phyloP scores from a whole-genome alignment of 2,113 vertebrate species.

The Cochlearius cochlearius region DNA sequence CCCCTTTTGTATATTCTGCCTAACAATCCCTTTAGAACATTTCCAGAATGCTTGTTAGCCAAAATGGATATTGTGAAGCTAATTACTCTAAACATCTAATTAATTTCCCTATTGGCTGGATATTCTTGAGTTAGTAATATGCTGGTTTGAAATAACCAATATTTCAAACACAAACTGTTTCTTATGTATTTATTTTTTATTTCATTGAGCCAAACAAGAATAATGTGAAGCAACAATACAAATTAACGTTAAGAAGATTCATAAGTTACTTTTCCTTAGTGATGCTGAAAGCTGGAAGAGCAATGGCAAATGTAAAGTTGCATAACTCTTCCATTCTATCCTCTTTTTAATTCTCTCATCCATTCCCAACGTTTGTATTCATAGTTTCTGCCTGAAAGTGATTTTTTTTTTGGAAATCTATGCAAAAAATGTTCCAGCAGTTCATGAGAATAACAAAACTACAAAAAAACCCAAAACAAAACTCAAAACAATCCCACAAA shows the following conservation, averaged over 20 bases:
- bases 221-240: background rate
- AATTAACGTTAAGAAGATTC: background rate
- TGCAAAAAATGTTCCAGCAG: background rate
- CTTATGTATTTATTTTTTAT: background rate
- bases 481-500: background rate
- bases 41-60: background rate
- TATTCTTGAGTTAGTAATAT: background rate
- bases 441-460: background rate
- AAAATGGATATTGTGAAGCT: background rate
- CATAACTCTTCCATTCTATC: slow-evolving; percentile 5
- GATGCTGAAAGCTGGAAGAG: background rate
- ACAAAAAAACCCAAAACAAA: background rate
- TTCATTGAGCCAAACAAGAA: background rate
- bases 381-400: background rate
- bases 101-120: background rate
- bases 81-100: background rate
- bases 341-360: background rate
- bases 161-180: background rate
- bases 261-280: background rate
- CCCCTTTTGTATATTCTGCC: background rate
- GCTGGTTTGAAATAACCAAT: background rate
- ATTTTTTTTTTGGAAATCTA: background rate
- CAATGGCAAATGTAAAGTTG: background rate
- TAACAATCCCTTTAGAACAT: background rate
- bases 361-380: background rate